These are phyloP conservation scores for Platysternon megacephalum DNA, from an alignment of 2,113 vertebrate genomes.

Conservation along the genomic window DNA sequence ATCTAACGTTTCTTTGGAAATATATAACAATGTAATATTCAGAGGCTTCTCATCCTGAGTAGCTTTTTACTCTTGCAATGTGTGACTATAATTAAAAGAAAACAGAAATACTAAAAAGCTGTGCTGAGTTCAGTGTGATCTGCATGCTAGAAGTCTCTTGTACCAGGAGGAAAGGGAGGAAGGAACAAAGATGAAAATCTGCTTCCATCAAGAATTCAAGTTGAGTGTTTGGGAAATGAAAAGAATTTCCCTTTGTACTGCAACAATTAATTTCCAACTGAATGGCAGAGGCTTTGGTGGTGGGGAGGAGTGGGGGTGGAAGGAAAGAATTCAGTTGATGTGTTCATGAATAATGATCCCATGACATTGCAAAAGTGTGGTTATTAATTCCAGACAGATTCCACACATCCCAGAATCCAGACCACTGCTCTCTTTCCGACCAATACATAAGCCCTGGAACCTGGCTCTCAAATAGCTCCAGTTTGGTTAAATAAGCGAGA, in stretches of 20 bases:
- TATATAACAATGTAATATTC: conserved; percentile 26
- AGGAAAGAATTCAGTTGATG: neutral
- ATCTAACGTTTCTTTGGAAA: conserved; percentile 29
- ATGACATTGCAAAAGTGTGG: fast-evolving
- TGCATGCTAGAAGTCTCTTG: neutral
- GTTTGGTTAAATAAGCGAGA: neutral
- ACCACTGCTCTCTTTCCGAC: neutral
- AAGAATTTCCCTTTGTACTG: neutral
- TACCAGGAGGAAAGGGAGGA: neutral
- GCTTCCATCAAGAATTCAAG: neutral
- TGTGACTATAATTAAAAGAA: conserved; percentile 5
- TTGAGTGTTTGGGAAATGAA: neutral
- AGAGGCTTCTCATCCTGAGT: neutral
- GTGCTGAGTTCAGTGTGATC: neutral
- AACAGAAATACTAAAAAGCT: conserved; percentile 1
- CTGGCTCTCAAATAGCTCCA: neutral
- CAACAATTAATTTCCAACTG: neutral
- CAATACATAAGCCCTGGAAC: neutral
- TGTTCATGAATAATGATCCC: neutral
- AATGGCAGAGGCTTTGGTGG: neutral
- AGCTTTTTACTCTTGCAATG: neutral
- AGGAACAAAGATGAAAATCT: neutral
- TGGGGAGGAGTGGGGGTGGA: neutral
- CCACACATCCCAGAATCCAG: neutral
- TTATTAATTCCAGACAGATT: neutral